Evolutionary conservation across 1,140 invertebrate genomes (phyloP).

Genomic region (Drosophila miranda): DNA sequence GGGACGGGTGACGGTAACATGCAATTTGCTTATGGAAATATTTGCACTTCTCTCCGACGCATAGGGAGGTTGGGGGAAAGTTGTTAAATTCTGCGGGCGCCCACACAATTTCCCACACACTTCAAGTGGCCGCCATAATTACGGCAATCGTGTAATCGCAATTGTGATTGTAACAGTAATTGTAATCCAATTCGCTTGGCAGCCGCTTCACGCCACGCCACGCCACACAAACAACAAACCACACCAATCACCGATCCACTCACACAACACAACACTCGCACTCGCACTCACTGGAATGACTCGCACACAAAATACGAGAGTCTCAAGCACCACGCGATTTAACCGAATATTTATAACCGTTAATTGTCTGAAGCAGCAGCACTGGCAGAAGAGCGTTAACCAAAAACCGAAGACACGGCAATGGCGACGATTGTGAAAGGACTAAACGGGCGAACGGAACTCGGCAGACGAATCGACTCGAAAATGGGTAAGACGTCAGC

Average conservation of each 20-base stretch:
- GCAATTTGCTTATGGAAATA: conserved; percentile 56
- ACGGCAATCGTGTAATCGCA: conserved; percentile 48
- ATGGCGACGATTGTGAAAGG: conserved; percentile 77
- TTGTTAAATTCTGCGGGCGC: conserved; percentile 65
- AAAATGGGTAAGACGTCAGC: conserved; percentile 66
- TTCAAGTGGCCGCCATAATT: conserved; percentile 70
- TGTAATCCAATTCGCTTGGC: conserved; percentile 75
- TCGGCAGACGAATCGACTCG: conserved; percentile 51
- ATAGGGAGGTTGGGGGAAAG: conserved; percentile 8
- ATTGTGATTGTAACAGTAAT: conserved; percentile 61
- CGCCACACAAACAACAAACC: neutral
- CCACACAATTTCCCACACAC: conserved; percentile 54
- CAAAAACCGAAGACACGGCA: conserved; percentile 63
- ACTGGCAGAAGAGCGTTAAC: conserved; percentile 9
- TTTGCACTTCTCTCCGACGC: conserved; percentile 31
- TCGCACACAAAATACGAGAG: conserved; percentile 31
- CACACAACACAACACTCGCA: conserved; percentile 9
- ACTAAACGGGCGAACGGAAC: conserved; percentile 66
- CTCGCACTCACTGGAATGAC: neutral
- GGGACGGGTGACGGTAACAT: neutral
- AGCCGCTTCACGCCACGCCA: conserved; percentile 37
- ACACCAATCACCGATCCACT: conserved; percentile 3
- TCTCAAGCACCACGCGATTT: conserved; percentile 39
- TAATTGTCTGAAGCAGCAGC: conserved; percentile 39
- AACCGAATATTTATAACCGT: conserved; percentile 41